phyloP scores from a whole-genome alignment of 2,113 vertebrate species.

The Carassius gibelio region DNA sequence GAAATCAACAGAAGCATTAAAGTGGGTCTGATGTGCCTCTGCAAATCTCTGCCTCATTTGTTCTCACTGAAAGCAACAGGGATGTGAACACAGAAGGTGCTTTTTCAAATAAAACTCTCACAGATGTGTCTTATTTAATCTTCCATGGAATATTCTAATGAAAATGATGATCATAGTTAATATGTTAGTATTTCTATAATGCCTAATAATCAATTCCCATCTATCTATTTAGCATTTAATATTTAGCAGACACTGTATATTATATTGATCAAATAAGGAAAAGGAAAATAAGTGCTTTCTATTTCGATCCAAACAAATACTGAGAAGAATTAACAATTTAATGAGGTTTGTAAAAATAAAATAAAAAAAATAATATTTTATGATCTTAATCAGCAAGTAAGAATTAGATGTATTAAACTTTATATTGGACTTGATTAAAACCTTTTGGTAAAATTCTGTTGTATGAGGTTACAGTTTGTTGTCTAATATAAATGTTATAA shows the following conservation, averaged over 20 bases:
- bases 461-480: too few species aligned
- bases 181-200: background rate
- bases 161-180: background rate
- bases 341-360: background rate
- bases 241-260: background rate
- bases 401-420: too few species aligned
- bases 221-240: background rate
- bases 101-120: constrained; percentile 48
- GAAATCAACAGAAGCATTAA: constrained; percentile 48
- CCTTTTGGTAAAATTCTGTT: too few species aligned
- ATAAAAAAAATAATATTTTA: background rate
- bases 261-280: background rate
- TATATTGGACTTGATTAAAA: too few species aligned
- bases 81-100: constrained; percentile 55
- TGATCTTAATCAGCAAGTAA: background rate
- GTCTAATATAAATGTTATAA: too few species aligned
- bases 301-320: background rate
- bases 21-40: constrained; percentile 41
- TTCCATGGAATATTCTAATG: background rate
- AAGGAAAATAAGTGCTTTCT: background rate
- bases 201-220: background rate
- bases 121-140: background rate
- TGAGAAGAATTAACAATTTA: background rate
- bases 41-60: constrained; percentile 50
- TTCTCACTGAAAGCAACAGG: constrained; percentile 56